Conservation (phyloP, 2,797 vertebrate species). For the Poeciliopsis gracilis region DNA sequence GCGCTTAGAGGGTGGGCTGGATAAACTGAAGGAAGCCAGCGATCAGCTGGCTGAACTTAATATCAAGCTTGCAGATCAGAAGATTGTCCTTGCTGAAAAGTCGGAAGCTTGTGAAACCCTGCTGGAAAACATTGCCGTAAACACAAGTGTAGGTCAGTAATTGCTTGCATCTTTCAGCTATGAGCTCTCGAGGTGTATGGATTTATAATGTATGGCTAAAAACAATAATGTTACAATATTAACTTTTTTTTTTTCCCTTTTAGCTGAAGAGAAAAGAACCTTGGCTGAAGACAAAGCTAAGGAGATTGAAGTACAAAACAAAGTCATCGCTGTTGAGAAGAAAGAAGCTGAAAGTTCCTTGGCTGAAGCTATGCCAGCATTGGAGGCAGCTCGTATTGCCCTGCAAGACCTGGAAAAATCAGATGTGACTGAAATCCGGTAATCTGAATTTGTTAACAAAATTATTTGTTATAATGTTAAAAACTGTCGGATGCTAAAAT, state of each 20-base stretch:
- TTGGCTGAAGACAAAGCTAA: slow-evolving; percentile 91
- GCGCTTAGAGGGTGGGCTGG: slow-evolving; percentile 90
- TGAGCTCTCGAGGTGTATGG: not conserved
- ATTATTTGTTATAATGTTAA: not conserved
- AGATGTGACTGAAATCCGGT: slow-evolving; percentile 98
- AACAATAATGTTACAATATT: not conserved
- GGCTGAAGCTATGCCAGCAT: slow-evolving; percentile 89
- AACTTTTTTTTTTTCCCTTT: not conserved
- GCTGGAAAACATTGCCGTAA: slow-evolving; percentile 86
- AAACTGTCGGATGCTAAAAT: not conserved
- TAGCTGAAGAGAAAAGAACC: slow-evolving; percentile 93
- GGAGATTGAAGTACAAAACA: slow-evolving; percentile 95
- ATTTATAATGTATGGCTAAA: not conserved
- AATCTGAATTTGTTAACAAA: slow-evolving; percentile 20
- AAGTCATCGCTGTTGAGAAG: slow-evolving; percentile 91
- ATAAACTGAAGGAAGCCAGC: slow-evolving; percentile 93
- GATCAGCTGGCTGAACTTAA: slow-evolving; percentile 90
- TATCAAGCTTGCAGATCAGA: slow-evolving; percentile 91
- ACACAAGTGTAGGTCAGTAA: slow-evolving; percentile 86
- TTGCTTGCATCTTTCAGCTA: slow-evolving; percentile 5
- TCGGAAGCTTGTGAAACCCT: slow-evolving; percentile 88
- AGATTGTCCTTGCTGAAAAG: slow-evolving; percentile 91
- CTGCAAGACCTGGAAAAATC: slow-evolving; percentile 94
- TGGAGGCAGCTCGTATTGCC: slow-evolving; percentile 90
- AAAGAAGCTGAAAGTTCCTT: slow-evolving; percentile 88